These are phyloP conservation scores for Napeogenes sylphis DNA, from an alignment of 2,888 invertebrate species.

Conservation along the genomic window DNA sequence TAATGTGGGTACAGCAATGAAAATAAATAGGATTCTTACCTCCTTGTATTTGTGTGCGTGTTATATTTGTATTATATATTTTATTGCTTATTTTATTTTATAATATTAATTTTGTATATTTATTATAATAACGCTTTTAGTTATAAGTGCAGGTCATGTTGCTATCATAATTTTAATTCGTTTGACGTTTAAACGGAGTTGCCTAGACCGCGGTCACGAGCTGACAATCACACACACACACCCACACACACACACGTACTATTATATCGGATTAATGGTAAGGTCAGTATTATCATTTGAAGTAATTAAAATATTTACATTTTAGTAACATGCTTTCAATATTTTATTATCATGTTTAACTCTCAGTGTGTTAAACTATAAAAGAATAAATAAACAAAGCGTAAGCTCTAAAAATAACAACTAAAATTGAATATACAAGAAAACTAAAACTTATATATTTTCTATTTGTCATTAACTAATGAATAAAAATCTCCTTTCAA, in stretches of 20 bases:
- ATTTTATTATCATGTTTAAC: too few relatives aligned
- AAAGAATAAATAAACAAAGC: too few relatives aligned
- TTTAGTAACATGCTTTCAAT: too few relatives aligned
- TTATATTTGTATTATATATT: neutral
- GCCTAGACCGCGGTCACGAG: constrained; percentile 29
- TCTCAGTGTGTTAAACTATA: too few relatives aligned
- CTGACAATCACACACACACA: constrained; percentile 13
- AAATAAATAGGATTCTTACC: constrained; percentile 62
- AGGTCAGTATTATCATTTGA: constrained; percentile 22
- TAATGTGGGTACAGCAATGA: constrained; percentile 53
- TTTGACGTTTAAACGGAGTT: constrained; percentile 27
- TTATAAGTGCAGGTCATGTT: constrained; percentile 11
- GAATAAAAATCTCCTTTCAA: too few relatives aligned
- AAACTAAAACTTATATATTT: too few relatives aligned
- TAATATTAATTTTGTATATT: too few relatives aligned
- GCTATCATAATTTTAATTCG: constrained; percentile 24
- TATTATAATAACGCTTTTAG: too few relatives aligned
- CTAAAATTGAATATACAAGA: too few relatives aligned
- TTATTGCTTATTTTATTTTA: neutral
- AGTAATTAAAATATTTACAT: neutral
- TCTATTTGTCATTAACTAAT: too few relatives aligned
- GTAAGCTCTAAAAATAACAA: too few relatives aligned
- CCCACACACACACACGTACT: constrained; percentile 6
- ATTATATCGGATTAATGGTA: constrained; percentile 21
- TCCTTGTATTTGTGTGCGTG: constrained; percentile 4